phyloP scores from a whole-genome alignment of 2,113 vertebrate species.

The Vulpes vulpes region DNA sequence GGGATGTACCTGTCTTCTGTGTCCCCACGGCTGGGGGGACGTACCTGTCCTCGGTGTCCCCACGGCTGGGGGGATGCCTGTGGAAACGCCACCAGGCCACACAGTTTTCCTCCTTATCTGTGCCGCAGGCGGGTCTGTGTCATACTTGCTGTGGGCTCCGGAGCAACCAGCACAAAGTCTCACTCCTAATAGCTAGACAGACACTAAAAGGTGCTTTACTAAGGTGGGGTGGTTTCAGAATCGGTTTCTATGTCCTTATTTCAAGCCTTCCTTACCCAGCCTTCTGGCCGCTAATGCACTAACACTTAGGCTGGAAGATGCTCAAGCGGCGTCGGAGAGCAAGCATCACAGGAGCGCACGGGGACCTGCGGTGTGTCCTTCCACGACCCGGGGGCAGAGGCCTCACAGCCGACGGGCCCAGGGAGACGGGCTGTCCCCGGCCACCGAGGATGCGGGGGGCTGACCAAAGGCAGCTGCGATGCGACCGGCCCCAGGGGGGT shows the following conservation, averaged over 20 bases:
- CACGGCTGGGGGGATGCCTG: no score
- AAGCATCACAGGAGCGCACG: not conserved
- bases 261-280: not conserved
- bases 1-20: no score
- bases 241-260: not conserved
- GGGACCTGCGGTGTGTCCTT: no score
- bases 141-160: not conserved
- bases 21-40: not conserved
- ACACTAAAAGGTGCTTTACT: not conserved
- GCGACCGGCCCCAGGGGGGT: no score
- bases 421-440: no score
- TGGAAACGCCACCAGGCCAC: not conserved
- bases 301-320: not conserved
- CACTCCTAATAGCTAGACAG: not conserved
- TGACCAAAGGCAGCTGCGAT: not conserved
- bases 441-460: not conserved
- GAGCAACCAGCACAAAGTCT: not conserved
- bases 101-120: accelerated
- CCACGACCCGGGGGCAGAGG: no score
- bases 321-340: not conserved
- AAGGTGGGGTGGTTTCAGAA: not conserved
- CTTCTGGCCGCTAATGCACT: not conserved
- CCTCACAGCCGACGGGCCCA: no score
- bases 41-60: not conserved
- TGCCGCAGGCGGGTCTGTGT: not conserved